Percentiles rank a stretch among this genome's conserved stretches.
Evolutionary conservation across 2,113 vertebrate genomes (phyloP).

Genomic region (Zingel zingel): DNA sequence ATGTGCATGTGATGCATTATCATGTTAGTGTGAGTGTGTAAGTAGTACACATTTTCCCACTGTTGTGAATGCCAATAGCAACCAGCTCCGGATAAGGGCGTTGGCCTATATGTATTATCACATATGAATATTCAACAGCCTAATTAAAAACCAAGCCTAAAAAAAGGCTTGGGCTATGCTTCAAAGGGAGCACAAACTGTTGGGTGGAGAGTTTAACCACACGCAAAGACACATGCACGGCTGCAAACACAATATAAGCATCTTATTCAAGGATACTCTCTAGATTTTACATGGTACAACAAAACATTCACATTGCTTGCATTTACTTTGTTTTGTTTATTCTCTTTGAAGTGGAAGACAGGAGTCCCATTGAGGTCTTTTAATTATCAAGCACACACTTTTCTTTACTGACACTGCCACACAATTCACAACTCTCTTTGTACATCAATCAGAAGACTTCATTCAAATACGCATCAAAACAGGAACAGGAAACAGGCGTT

Average conservation of each 20-base stretch:
- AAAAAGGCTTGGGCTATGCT: slow-evolving; percentile 46
- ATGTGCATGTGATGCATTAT: slow-evolving; percentile 13
- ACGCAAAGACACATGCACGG: slow-evolving; percentile 22
- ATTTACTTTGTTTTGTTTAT: background rate
- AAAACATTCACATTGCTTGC: slow-evolving; percentile 34
- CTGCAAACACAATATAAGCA: slow-evolving; percentile 16
- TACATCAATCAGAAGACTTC: background rate
- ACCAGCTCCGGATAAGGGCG: slow-evolving; percentile 43
- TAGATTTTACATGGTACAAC: slow-evolving; percentile 7
- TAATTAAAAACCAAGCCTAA: slow-evolving; percentile 74
- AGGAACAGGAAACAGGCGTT: slow-evolving; percentile 37
- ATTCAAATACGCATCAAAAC: slow-evolving; percentile 8
- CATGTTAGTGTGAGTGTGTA: background rate
- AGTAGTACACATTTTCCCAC: slow-evolving; percentile 3
- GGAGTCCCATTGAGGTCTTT: slow-evolving; percentile 16
- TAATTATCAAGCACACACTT: slow-evolving; percentile 13
- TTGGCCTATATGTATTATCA: slow-evolving; percentile 62
- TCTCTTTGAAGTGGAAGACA: slow-evolving; percentile 36
- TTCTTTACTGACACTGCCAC: background rate
- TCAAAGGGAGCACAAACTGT: slow-evolving; percentile 70
- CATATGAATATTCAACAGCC: slow-evolving; percentile 77
- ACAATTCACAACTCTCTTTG: background rate
- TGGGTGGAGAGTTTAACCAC: slow-evolving; percentile 50
- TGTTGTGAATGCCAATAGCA: slow-evolving; percentile 38
- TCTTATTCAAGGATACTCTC: slow-evolving; percentile 7